A percentile compares a stretch with the other conserved stretches of the same genome.
Evolutionary conservation across 1,140 invertebrate species (phyloP).

Genomic region (Eciton burchellii): DNA sequence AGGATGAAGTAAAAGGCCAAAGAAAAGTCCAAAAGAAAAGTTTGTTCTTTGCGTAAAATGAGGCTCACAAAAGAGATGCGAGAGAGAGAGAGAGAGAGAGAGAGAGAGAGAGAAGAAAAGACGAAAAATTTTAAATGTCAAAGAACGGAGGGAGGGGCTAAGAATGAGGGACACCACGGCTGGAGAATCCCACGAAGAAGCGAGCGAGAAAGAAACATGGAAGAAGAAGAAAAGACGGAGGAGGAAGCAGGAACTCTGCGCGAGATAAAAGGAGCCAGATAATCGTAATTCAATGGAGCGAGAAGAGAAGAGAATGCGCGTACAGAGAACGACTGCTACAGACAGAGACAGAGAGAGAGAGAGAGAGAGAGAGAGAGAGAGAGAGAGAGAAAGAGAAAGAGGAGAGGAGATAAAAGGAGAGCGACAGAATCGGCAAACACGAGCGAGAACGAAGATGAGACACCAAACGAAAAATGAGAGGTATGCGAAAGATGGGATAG

Average conservation of each 20-base stretch:
- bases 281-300: slow-evolving; percentile 61
- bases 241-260: slow-evolving; percentile 51
- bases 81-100: slow-evolving; percentile 59
- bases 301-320: slow-evolving; percentile 63
- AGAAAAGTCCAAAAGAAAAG: slow-evolving; percentile 69
- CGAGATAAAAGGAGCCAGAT: slow-evolving; percentile 49
- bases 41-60: slow-evolving; percentile 75
- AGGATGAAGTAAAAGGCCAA: slow-evolving; percentile 18
- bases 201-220: slow-evolving; percentile 52
- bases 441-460: slow-evolving; percentile 61
- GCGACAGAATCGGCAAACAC: slow-evolving; percentile 64
- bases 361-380: slow-evolving; percentile 28
- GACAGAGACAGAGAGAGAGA: slow-evolving; percentile 15
- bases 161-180: too few relatives aligned
- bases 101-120: slow-evolving; percentile 23
- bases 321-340: slow-evolving; percentile 41
- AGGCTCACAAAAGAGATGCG: slow-evolving; percentile 63
- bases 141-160: slow-evolving; percentile 26
- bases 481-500: slow-evolving; percentile 47
- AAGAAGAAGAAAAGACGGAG: slow-evolving; percentile 41
- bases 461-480: slow-evolving; percentile 35
- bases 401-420: slow-evolving; percentile 60
- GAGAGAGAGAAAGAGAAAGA: slow-evolving; percentile 24
- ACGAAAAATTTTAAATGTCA: slow-evolving; percentile 6
- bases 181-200: slow-evolving; percentile 66